Conservation (phyloP, 2,113 vertebrate species). For the Hoplias malabaricus region DNA sequence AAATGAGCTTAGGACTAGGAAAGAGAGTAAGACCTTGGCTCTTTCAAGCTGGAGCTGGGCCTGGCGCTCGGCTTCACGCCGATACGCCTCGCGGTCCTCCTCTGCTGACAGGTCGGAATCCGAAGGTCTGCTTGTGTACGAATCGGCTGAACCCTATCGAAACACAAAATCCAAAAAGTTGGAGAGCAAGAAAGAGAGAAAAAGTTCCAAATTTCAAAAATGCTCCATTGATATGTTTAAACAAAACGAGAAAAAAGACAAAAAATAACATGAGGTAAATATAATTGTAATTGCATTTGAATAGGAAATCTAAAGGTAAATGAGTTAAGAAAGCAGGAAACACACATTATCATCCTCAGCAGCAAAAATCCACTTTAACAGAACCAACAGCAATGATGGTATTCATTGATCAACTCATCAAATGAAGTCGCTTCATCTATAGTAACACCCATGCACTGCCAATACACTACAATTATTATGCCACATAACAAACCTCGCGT, state of each 20-base stretch:
- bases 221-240: too few species aligned
- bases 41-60: constrained; percentile 94
- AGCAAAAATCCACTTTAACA: too few species aligned
- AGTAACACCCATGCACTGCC: neutral
- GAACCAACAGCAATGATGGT: neutral
- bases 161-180: constrained; percentile 25
- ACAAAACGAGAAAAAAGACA: too few species aligned
- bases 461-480: neutral
- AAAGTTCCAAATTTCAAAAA: neutral
- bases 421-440: neutral
- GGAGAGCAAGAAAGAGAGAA: too few species aligned
- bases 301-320: neutral
- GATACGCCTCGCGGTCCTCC: constrained; percentile 93
- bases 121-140: constrained; percentile 95
- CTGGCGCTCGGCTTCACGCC: constrained; percentile 94
- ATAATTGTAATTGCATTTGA: neutral
- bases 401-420: neutral
- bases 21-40: constrained; percentile 80
- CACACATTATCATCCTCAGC: too few species aligned
- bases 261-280: neutral
- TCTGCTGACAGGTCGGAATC: constrained; percentile 98
- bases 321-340: neutral
- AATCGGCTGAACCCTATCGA: constrained; percentile 92
- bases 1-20: neutral
- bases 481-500: neutral